Conservation (phyloP, 2,113 vertebrate species). For the Protobothrops mucrosquamatus region DNA sequence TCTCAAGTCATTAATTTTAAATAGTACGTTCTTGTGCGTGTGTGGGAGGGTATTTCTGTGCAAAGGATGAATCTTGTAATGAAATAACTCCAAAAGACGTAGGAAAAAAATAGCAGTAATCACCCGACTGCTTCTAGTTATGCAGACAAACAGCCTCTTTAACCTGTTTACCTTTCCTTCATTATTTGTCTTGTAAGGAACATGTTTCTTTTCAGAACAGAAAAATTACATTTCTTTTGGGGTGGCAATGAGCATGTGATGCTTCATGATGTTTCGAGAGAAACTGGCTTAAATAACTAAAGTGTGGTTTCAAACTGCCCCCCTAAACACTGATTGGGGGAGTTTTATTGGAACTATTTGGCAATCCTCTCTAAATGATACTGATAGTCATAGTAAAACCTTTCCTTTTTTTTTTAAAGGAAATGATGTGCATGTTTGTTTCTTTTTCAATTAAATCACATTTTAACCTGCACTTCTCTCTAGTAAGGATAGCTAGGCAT, state of each 20-base stretch:
- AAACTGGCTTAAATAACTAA: conserved; percentile 3
- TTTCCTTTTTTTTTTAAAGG: not conserved
- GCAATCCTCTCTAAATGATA: not conserved
- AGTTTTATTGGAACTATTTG: not conserved
- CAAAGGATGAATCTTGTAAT: conserved; percentile 50
- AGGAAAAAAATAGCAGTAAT: conserved; percentile 24
- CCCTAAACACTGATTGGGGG: not conserved
- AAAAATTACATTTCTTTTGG: conserved; percentile 21
- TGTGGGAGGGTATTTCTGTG: not conserved
- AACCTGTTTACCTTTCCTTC: conserved; percentile 51
- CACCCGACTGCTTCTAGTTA: conserved; percentile 43
- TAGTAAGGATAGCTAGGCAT: not conserved
- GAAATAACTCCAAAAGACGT: conserved; percentile 38
- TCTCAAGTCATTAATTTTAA: conserved; percentile 45
- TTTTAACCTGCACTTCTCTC: accelerated
- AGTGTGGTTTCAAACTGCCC: not conserved
- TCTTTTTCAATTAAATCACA: conserved; percentile 29
- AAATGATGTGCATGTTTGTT: not conserved
- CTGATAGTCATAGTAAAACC: not conserved
- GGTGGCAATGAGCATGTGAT: not conserved
- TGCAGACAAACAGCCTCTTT: conserved; percentile 34
- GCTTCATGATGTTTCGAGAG: not conserved
- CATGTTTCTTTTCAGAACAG: conserved; percentile 37
- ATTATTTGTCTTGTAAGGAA: conserved; percentile 28
- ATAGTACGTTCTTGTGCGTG: conserved; percentile 42